Base-by-base conservation (phyloP, 2,888 invertebrate genomes). In the Pycnomerus fuliginosus region DNA sequence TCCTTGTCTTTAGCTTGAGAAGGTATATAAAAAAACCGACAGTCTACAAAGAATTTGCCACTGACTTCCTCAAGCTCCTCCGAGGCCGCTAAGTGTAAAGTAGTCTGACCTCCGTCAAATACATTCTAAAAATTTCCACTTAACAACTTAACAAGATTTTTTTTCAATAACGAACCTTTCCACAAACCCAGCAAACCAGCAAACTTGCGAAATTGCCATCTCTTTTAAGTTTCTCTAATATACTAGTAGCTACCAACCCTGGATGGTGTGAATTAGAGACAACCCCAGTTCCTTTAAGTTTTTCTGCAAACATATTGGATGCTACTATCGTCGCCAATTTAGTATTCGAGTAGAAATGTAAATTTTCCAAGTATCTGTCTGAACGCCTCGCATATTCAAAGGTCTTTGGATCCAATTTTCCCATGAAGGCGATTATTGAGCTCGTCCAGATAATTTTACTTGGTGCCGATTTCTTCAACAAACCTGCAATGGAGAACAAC, bases 31-130 rank as follows among this genome's bases (percentile, higher is more conserved):
- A 37, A 37, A 3, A 22, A 22, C 14, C n/a, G 17, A 13, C 28
- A 37, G 13, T 37, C 37, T 4, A 12, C 20, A 7, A 37, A 29
- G 13, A 20, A 37, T 17, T 29, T 28, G 15, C 37, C 37, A 13
- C 1, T 20, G 1, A 29, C 29, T 3, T 29, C 14, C n/a, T 36
- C 25, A n/a, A 36, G 10, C 1, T 8, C 16, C 7, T 36, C 16
- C 7, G 24, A 24, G 17, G 27, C 35, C 1, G 15, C 35, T 4
- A 14, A 25, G 16, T 36, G 16, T 3, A 36, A 12, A 8, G 27
- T n/a, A 14, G 4, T 11, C 10, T 36, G 35, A 7, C 16, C 15
- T 2, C 35, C 35, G 14, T 36, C 35, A 25, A 25, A 36, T 15
- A 27, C 7, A 20, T 20, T 20, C 7, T 20, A 20, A 20, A 20